A percentile compares a stretch with the other conserved stretches of the same genome.
Conservation (phyloP, 2,888 invertebrate genomes). For the Protula sp. region DNA sequence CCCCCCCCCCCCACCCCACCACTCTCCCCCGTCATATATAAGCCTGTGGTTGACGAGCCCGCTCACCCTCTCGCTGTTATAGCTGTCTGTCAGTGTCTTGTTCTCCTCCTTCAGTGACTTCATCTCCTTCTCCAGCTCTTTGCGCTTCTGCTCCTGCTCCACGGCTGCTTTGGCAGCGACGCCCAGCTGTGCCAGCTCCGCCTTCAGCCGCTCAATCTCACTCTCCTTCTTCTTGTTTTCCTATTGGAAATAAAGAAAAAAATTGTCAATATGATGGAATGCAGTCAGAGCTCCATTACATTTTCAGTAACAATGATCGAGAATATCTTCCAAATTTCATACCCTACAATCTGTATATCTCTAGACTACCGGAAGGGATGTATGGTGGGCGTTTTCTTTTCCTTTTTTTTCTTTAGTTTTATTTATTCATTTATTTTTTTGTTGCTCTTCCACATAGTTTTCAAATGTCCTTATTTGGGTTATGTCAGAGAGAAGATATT, state of each 20-base stretch:
- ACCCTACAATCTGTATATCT: too few species aligned
- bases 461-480: too few species aligned
- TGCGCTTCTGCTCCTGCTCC: conserved; percentile 38
- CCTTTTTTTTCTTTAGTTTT: too few species aligned
- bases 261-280: background rate
- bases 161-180: conserved; percentile 42
- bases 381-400: too few species aligned
- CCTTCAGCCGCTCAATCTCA: conserved; percentile 32
- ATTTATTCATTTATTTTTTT: too few species aligned
- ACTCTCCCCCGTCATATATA: too few species aligned
- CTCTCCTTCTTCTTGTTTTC: conserved; percentile 31
- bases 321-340: too few species aligned
- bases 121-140: conserved; percentile 33
- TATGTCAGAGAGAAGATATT: too few species aligned
- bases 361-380: too few species aligned
- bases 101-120: conserved; percentile 45
- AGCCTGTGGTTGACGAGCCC: too few species aligned
- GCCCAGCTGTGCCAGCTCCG: conserved; percentile 38
- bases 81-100: conserved; percentile 42
- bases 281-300: background rate
- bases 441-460: too few species aligned
- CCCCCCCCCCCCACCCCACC: too few species aligned
- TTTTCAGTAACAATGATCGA: background rate
- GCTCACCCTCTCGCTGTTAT: conserved; percentile 46
- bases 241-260: conserved; percentile 3